phyloP scores from a whole-genome alignment of 2,888 invertebrate species.

The Campoplex nolae region DNA sequence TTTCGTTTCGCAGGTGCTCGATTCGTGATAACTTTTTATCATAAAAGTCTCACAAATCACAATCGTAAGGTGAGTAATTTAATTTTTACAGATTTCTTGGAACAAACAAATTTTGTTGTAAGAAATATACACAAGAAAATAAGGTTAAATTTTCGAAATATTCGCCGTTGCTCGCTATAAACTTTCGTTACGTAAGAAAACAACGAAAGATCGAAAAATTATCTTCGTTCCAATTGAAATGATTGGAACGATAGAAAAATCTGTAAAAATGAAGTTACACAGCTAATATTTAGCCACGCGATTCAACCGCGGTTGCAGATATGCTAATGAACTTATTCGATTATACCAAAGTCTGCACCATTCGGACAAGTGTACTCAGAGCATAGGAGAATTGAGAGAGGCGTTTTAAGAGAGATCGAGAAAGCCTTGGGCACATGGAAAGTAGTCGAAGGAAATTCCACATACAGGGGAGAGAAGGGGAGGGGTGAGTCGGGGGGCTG shows the following conservation, averaged over 20 bases:
- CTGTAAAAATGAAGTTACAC: too few species aligned
- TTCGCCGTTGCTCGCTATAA: too few species aligned
- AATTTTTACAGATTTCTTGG: too few species aligned
- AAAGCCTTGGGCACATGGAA: constrained; percentile 77
- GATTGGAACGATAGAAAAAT: too few species aligned
- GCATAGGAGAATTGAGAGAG: constrained; percentile 36
- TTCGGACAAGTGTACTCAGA: constrained; percentile 12
- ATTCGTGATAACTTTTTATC: neutral
- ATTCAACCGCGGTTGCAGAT: neutral
- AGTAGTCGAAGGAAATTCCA: constrained; percentile 75
- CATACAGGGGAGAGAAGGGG: constrained; percentile 40
- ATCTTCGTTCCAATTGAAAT: too few species aligned
- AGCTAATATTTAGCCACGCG: neutral
- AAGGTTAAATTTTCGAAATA: too few species aligned
- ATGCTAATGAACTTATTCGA: neutral
- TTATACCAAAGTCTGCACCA: neutral
- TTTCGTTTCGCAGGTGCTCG: neutral
- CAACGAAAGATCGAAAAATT: too few species aligned
- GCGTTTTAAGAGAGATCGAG: constrained; percentile 65
- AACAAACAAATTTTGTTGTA: too few species aligned
- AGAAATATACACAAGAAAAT: too few species aligned
- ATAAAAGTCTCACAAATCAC: neutral
- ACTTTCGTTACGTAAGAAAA: too few species aligned
- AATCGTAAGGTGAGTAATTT: neutral
- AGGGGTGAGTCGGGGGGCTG: constrained; percentile 28